Evolutionary conservation across 1,140 invertebrate species (phyloP), one percentile per base, ranked within the genome.

Genomic region (Neodiprion virginianus): DNA sequence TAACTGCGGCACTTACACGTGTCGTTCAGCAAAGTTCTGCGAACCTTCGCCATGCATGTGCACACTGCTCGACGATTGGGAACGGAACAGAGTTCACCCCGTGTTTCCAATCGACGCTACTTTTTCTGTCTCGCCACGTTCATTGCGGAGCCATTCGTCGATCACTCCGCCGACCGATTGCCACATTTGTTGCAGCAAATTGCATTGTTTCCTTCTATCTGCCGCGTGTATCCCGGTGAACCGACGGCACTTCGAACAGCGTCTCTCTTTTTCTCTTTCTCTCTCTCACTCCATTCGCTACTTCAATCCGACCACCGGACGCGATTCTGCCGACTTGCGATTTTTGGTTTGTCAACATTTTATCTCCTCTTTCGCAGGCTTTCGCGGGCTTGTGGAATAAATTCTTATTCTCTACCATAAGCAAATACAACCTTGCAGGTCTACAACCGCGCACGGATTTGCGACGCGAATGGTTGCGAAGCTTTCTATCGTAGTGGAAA

Each of bases 151-250:
- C 61, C 21, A 65, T 71, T 69, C 72, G 75, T 75, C 80, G 77
- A 78, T 80, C 81, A 77, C 72, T 75, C 23, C 72, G 68, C 68
- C 73, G 65, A 69, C 74, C 78, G 77, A 76, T 78, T 81, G 78
- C 75, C 78, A 79, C 77, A 78, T 79, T 78, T 79, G 77, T 79
- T 75, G 77, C 61, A 70, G 76, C 73, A 78, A 82, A 83, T 83
- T 80, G 79, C 78, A 78, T 78, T 78, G 78, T 81, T 78, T 76
- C 68, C 78, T 77, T 72, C 69, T 48, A 69, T 17, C 14, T 17
- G 23, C 53, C 49, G 49, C 47, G 49, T 49, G 48, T 48, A 23
- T 53, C 21, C 53, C 48, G 50, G 17, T 12, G 47, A 61, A 61
- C 53, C 53, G n/a, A 61, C 53, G n/a, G n/a, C 53, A 17, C 53